Evolutionary conservation across 2,113 vertebrate species (phyloP), one percentile per base, ranked within the genome.

Genomic region (Sclerurus mexicanus): DNA sequence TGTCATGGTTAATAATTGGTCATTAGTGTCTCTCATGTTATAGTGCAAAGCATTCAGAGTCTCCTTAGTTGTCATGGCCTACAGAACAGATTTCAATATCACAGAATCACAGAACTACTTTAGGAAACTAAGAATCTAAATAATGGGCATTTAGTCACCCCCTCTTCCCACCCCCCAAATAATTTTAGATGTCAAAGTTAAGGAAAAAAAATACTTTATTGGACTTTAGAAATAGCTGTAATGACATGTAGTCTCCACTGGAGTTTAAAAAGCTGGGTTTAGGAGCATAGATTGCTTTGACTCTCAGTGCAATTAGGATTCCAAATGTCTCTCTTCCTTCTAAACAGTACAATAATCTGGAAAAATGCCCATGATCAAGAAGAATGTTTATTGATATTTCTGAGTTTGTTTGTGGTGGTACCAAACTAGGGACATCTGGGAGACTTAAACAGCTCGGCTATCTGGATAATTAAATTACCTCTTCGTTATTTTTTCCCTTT

Each of bases 331-430:
- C 6, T 58, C 52, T 80, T 1, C 14, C 18, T 53, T 77, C 63
- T 80, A 77, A 74, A 78, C 19, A n/a, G 20, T 81, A 80, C 66
- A 81, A 74, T 47, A 67, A 60, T 35, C 87, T 85, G 37, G 66
- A 58, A 79, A 71, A 91, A 87, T 56, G 42, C 47, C 68, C 23
- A 25, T 10, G 50, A 85, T 85, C 42, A 74, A 37, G 77, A 83
- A 31, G 35, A 68, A 59, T 7, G 6, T 89, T 87, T 52, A 78
- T 84, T 78, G 67, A 39, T 60, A 59, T 90, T 95, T 95, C 68
- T 47, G 30, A 74, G 19, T 14, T 42, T n/a, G 72, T 24, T 59
- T 78, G 42, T 52, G 69, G 53, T 46, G n/a, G 33, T 72, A 87
- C 37, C 91, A 67, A 80, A 35, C 42, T 58, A 35, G 94, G 81